Percentiles rank a stretch among this genome's conserved stretches.
Evolutionary conservation across 1,140 invertebrate species (phyloP).

Genomic region (Bacillus rossius): DNA sequence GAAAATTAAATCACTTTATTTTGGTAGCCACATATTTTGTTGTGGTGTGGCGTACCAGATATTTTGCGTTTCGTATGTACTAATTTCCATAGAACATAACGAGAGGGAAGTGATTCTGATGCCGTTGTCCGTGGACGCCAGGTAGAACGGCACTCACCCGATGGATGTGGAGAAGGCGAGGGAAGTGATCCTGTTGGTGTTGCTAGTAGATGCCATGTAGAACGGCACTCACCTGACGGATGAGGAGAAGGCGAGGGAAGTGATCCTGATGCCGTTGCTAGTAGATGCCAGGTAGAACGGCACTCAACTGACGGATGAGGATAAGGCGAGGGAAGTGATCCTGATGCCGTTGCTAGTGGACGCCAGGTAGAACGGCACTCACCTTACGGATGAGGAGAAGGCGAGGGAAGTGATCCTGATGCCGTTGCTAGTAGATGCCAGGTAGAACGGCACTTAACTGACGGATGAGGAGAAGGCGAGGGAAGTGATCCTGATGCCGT

Average conservation of each 20-base stretch:
- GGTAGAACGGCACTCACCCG: no score
- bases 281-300: constrained; percentile 61
- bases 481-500: no score
- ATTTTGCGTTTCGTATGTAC: no score
- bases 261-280: constrained; percentile 44
- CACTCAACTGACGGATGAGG: constrained; percentile 53
- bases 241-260: constrained; percentile 52
- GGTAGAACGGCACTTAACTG: constrained; percentile 67
- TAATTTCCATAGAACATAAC: no score
- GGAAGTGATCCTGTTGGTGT: constrained; percentile 71
- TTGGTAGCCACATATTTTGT: no score
- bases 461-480: constrained; percentile 72
- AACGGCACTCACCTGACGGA: no score
- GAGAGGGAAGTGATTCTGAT: no score
- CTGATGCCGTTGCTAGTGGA: constrained; percentile 44
- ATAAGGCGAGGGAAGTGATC: constrained; percentile 49
- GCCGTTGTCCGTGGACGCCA: no score
- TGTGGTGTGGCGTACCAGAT: no score
- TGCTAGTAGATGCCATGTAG: constrained; percentile 73
- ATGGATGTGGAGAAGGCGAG: no score
- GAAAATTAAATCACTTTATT: no score
- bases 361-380: constrained; percentile 65
- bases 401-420: constrained; percentile 50
- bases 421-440: constrained; percentile 46
- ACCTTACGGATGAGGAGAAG: constrained; percentile 48